Base-by-base conservation (phyloP, 2,113 vertebrate genomes). In the Ammodytes dubius region DNA sequence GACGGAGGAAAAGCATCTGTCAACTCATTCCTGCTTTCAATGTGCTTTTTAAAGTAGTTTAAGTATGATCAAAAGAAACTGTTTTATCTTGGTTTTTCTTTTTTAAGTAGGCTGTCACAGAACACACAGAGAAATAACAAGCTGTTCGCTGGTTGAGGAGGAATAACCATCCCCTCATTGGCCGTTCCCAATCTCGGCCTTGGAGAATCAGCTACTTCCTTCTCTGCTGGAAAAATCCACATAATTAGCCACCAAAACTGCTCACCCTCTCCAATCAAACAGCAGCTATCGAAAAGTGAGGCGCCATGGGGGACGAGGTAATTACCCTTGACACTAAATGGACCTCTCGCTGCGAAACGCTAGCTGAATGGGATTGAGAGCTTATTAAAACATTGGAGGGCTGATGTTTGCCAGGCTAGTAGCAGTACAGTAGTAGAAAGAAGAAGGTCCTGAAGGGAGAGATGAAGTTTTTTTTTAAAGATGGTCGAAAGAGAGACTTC, bases 301-400 rank as follows among this genome's bases (percentile, higher is more conserved):
- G 83, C 35, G 6, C 74, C 77, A 72, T 45, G 59, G 82, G 27
- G 74, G 80, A 84, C 59, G 49, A 83, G 74, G 87, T 81, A 89
- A 91, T 91, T 87, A 80, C 82, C 79, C 88, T 78, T 75, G 86
- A 89, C 87, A 86, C 72, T 17, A 49, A 87, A 82, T 85, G 69
- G 80, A 71, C 83, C 86, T 75, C 77, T 87, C 71, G 58, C 47
- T 60, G 56, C 63, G 76, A 54, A 77, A 77, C 67, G 46, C 73
- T 72, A 56, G 56, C 52, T 50, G 74, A 27, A 88, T 74, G 56
- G 75, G 74, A 88, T 40, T 43, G 74, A 59, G 75, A 83, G 82
- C 82, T 82, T 84, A 84, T 89, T 90, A 87, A 87, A 84, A 79
- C 43, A 67, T 12, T 64, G 74, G 68, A 74, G 56, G 52, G 64